phyloP scores from a whole-genome alignment of 2,113 vertebrate species.

The Dipodomys stephensi region DNA sequence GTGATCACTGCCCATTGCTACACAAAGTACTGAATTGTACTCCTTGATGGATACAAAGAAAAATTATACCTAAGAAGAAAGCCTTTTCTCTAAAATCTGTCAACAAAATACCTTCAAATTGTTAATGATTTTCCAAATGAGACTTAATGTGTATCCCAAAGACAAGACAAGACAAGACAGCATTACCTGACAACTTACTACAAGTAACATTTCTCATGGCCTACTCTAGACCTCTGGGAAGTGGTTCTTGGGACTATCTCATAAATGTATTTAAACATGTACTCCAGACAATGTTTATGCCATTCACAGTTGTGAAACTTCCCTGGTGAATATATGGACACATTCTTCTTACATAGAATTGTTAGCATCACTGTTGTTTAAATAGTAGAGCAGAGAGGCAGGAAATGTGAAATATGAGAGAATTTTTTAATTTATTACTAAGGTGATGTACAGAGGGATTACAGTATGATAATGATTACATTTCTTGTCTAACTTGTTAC shows the following conservation, averaged over 20 bases:
- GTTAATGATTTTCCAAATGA: background rate
- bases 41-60: background rate
- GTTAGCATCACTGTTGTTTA: background rate
- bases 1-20: background rate
- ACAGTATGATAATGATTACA: no score
- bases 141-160: background rate
- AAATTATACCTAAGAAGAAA: background rate
- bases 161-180: background rate
- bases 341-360: background rate
- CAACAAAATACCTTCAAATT: conserved; percentile 26
- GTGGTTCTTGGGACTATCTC: background rate
- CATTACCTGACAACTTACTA: background rate
- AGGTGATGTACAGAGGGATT: no score
- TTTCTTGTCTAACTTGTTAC: no score
- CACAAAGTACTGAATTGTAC: background rate
- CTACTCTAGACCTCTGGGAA: background rate
- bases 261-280: background rate
- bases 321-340: background rate
- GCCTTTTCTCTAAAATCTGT: conserved; percentile 28
- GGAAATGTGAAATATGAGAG: background rate
- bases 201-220: background rate
- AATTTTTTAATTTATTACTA: no score
- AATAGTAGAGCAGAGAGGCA: background rate
- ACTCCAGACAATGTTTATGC: background rate
- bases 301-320: background rate